phyloP scores from a whole-genome alignment of 2,888 invertebrate species.

The Noctua janthe region DNA sequence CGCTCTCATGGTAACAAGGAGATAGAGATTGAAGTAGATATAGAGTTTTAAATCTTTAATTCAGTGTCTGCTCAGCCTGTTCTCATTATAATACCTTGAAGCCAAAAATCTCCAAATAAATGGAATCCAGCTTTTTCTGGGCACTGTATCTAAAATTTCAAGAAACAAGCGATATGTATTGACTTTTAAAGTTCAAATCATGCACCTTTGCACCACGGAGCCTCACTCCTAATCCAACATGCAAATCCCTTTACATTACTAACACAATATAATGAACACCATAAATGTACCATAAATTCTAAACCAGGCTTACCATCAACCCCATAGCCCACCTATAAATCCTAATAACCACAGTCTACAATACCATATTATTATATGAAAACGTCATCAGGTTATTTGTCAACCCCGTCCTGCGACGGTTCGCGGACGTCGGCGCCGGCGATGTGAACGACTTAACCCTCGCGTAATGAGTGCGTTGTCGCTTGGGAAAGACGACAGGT shows the following conservation, averaged over 20 bases:
- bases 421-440: slow-evolving; percentile 57
- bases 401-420: slow-evolving; percentile 62
- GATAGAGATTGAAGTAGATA: neutral
- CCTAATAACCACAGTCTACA: slow-evolving; percentile 36
- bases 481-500: slow-evolving; percentile 54
- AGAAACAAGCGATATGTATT: neutral
- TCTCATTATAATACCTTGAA: neutral
- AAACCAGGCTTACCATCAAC: neutral
- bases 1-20: neutral
- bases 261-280: slow-evolving; percentile 7
- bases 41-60: neutral
- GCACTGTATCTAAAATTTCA: neutral
- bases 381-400: slow-evolving; percentile 45
- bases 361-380: slow-evolving; percentile 37
- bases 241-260: slow-evolving; percentile 7
- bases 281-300: slow-evolving; percentile 18
- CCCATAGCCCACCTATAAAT: slow-evolving; percentile 31
- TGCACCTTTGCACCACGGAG: neutral
- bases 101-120: neutral
- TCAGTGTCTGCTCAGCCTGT: neutral
- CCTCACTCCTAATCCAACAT: neutral
- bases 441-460: slow-evolving; percentile 77
- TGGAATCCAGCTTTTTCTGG: neutral
- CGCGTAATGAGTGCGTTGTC: slow-evolving; percentile 62
- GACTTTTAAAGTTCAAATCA: neutral